A percentile compares a stretch with the other conserved stretches of the same genome.
phyloP scores from a whole-genome alignment of 2,888 invertebrate species.

The Volucella zonaria region DNA sequence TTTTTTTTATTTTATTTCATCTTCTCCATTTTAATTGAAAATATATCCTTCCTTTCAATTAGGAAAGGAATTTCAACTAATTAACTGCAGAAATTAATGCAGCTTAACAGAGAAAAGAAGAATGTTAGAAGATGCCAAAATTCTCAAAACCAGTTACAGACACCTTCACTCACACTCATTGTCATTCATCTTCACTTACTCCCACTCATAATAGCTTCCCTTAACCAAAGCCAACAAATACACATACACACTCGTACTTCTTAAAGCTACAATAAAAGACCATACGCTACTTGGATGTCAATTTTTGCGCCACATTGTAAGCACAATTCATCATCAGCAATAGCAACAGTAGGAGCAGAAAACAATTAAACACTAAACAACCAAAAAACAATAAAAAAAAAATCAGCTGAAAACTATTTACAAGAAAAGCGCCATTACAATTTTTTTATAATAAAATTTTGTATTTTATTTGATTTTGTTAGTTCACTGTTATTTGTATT shows the following conservation, averaged over 20 bases:
- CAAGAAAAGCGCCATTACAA: constrained; percentile 62
- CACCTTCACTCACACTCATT: not conserved
- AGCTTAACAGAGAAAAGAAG: constrained; percentile 4
- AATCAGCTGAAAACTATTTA: constrained; percentile 56
- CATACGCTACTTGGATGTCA: no score
- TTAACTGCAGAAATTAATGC: constrained; percentile 68
- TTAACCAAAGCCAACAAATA: no score
- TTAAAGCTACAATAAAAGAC: no score
- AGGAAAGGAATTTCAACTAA: constrained; percentile 64
- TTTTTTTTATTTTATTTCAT: constrained; percentile 1
- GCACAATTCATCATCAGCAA: constrained; percentile 78
- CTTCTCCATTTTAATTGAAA: constrained; percentile 52
- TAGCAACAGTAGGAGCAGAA: constrained; percentile 75
- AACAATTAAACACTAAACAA: not conserved
- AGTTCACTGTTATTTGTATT: constrained; percentile 57
- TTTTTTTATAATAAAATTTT: constrained; percentile 50
- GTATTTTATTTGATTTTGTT: constrained; percentile 56
- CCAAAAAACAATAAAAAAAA: not conserved
- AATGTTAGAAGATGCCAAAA: not conserved
- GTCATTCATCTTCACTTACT: not conserved
- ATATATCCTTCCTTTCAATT: constrained; percentile 64
- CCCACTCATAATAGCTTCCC: no score
- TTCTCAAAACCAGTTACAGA: not conserved
- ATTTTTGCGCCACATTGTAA: no score
- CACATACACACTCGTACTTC: no score